Base-by-base conservation (phyloP, 2,113 vertebrate species). In the Triplophysa siluroides region DNA sequence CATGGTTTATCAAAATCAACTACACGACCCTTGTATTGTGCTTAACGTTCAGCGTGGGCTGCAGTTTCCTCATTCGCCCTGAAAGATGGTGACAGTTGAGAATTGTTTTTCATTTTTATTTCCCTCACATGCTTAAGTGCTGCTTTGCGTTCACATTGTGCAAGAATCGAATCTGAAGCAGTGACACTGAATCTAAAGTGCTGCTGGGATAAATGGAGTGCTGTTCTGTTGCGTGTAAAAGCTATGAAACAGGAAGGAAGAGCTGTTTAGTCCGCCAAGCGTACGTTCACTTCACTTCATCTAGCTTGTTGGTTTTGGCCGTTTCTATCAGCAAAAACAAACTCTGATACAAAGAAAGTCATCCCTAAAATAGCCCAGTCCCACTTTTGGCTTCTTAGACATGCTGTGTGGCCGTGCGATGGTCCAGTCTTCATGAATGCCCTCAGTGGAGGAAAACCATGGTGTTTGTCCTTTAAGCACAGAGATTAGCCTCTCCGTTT, bases 261-360 rank as follows among this genome's bases (percentile, higher is more conserved):
- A 87, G 69, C 82, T 87, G 87, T 85, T 83, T 54, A 88, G 85
- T 88, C 89, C 86, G 85, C 83, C 16, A 88, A 85, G 83, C 67
- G 69, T 89, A 85, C 68, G 79, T 45, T 79, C 78, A 85, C 73
- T 81, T 85, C 76, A 84, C 87, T 88, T 89, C 83, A 76, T 86
- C 80, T 85, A 38, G 47, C 85, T 83, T 93, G 90, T 92, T 93
- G 78, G 76, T 89, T 85, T 92, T 93, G 92, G 93, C 90, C 78
- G 21, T 68, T 58, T 24, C 84, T 81, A 86, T 84, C 73, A 82
- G 85, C 81, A 80, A 91, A 93, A 93, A 92, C 80, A 91, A 92
- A 92, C 91, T 81, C 80, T 89, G 79, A 87, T 84, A 85, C 81
- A 84, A 88, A 93, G 91, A 90, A 93, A 90, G 88, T 90, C 88